phyloP scores from a whole-genome alignment of 2,113 vertebrate species.

The Leptobrachium ailaonicum region DNA sequence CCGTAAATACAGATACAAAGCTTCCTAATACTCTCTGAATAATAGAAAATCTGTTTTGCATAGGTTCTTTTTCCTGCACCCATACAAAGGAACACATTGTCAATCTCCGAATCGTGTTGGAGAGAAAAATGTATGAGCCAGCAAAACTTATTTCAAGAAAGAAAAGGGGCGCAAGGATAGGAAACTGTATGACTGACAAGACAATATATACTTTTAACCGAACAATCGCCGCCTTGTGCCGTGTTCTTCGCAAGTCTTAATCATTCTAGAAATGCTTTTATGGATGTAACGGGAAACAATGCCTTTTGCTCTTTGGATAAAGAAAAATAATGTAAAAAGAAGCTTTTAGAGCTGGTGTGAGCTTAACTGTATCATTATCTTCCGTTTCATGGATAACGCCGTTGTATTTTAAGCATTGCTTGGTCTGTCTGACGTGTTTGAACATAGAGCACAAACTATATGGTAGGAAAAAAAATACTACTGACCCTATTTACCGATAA shows the following conservation, averaged over 20 bases:
- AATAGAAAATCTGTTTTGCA: neutral
- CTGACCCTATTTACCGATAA: too few relatives aligned
- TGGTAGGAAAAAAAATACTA: too few relatives aligned
- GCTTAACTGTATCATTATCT: too few relatives aligned
- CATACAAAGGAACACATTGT: slow-evolving; percentile 67
- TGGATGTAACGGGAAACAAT: too few relatives aligned
- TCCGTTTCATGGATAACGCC: too few relatives aligned
- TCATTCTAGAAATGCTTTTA: too few relatives aligned
- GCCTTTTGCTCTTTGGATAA: too few relatives aligned
- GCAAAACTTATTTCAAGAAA: slow-evolving; percentile 52
- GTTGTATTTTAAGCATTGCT: too few relatives aligned
- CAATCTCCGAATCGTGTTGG: slow-evolving; percentile 51
- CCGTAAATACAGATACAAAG: neutral
- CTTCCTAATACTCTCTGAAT: neutral
- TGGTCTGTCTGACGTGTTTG: too few relatives aligned
- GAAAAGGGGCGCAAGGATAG: neutral
- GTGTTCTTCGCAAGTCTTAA: neutral
- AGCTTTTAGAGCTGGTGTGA: too few relatives aligned
- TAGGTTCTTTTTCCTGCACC: slow-evolving; percentile 51
- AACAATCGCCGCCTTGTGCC: neutral
- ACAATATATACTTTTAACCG: slow-evolving; percentile 15
- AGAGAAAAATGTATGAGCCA: slow-evolving; percentile 52
- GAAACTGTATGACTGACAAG: slow-evolving; percentile 1
- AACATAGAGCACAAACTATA: too few relatives aligned
- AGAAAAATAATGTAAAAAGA: too few relatives aligned